phyloP scores from a whole-genome alignment of 2,888 invertebrate genomes.

The Tubulanus polymorphus region DNA sequence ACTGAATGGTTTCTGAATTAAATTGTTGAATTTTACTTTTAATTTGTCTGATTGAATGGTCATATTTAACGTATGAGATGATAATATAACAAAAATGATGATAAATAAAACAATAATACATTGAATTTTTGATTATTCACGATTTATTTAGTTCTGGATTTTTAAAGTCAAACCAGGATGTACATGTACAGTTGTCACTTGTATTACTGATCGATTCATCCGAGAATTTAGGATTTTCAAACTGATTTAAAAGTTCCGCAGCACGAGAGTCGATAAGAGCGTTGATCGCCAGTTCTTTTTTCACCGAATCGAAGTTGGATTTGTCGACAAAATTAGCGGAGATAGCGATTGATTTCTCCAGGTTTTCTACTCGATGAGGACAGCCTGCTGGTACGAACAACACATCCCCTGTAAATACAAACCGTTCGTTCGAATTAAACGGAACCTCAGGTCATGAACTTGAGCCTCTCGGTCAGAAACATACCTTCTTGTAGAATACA shows the following conservation, averaged over 20 bases:
- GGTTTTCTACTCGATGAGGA: conserved; percentile 42
- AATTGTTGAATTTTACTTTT: too few species aligned
- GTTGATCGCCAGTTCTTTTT: conserved; percentile 32
- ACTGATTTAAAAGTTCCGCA: conserved; percentile 26
- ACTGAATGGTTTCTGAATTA: too few species aligned
- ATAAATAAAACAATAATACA: too few species aligned
- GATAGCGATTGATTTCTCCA: conserved; percentile 40
- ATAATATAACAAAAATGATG: too few species aligned
- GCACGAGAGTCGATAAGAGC: conserved; percentile 34
- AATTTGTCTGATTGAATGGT: too few species aligned
- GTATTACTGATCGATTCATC: too few species aligned
- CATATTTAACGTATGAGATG: too few species aligned
- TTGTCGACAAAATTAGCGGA: conserved; percentile 46
- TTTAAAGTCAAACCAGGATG: too few species aligned
- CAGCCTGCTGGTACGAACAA: conserved; percentile 46
- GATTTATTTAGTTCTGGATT: too few species aligned
- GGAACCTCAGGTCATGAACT: conserved; percentile 8
- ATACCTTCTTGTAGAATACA: conserved; percentile 34
- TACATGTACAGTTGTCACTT: too few species aligned
- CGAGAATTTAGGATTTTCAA: conserved; percentile 22
- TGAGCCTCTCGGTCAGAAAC: not conserved
- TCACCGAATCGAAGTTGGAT: conserved; percentile 33
- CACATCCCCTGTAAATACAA: conserved; percentile 34
- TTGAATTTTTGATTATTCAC: too few species aligned
- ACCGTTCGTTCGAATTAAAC: not conserved